Evolutionary conservation across 1,140 invertebrate genomes (phyloP), one percentile per base, ranked within the genome.

Genomic region (Halotydeus destructor): DNA sequence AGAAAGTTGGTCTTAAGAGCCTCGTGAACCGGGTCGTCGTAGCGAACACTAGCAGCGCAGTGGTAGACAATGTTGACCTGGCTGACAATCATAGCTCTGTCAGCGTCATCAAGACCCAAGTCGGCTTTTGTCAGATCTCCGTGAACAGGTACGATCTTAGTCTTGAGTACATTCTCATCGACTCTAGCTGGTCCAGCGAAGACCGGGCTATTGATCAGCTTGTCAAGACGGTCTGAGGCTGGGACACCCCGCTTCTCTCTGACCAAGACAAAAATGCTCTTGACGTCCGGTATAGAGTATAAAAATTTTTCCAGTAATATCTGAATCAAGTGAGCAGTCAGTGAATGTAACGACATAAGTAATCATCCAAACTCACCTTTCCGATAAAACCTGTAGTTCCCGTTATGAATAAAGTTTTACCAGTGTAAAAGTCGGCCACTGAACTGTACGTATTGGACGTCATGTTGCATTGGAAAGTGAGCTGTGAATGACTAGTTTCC

Each of bases 21-120:
- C 41, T 23, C 12, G 18, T 22, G 3, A 36, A 65, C 50, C 30
- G 58, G 58, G 50, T 65, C 89, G 59, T 94, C 86, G 60, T 96
- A 96, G 59, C 86, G 83, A 33, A 94, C 77, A n/a, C 88, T 94
- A 22, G 89, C 89, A 5, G 91, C 91, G 38, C 83, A 88, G 61
- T 96, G 89, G 66, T 96, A 93, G n/a, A 97, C 86, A 47, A 94
- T 66, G 38, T 80, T 77, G 38, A 93, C 78, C 50, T 72, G 67
- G 2, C 76, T 65, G 45, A 66, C 66, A 8, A 88, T 59, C 16
- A 67, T 58, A 34, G 70, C 62, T 52, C 76, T 71, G 63, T 94
- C 84, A 16, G 67, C 62, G 3, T 69, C 57, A 50, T 72, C 79
- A 49, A 97, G 77, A 4, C 86, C 88, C 26, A 97, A 59, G 43